phyloP scores from a whole-genome alignment of 92 coral and sea anemone genomes.

The Umimayanthus kanabou region DNA sequence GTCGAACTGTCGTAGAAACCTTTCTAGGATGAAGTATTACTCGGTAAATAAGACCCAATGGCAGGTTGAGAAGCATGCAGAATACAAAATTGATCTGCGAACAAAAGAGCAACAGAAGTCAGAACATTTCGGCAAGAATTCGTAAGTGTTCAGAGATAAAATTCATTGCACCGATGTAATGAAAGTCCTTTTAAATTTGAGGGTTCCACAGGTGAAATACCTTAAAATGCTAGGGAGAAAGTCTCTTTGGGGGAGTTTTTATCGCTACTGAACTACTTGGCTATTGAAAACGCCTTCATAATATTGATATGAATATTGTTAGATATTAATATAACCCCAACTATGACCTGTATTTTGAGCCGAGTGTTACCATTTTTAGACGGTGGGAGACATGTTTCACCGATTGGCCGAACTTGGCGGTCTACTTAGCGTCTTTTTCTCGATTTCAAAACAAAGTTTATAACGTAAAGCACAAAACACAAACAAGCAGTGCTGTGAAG shows the following conservation, averaged over 20 bases:
- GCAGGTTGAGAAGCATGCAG: conserved; percentile 50
- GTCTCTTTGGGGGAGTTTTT: neutral
- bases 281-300: no score
- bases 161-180: neutral
- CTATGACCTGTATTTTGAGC: neutral
- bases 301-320: neutral
- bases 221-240: neutral
- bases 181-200: neutral
- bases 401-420: neutral
- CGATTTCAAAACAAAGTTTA: neutral
- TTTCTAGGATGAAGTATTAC: conserved; percentile 44
- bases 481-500: neutral
- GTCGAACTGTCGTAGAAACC: conserved; percentile 44
- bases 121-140: no score
- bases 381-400: neutral
- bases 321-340: neutral
- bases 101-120: conserved; percentile 10
- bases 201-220: neutral
- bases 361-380: neutral
- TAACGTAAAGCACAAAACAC: neutral
- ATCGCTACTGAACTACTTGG: no score
- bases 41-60: conserved; percentile 44
- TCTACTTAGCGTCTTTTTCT: neutral
- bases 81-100: conserved; percentile 39
- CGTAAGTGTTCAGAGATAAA: neutral